Conservation (phyloP, 2,113 vertebrate genomes). For the Sakesphorus luctuosus region DNA sequence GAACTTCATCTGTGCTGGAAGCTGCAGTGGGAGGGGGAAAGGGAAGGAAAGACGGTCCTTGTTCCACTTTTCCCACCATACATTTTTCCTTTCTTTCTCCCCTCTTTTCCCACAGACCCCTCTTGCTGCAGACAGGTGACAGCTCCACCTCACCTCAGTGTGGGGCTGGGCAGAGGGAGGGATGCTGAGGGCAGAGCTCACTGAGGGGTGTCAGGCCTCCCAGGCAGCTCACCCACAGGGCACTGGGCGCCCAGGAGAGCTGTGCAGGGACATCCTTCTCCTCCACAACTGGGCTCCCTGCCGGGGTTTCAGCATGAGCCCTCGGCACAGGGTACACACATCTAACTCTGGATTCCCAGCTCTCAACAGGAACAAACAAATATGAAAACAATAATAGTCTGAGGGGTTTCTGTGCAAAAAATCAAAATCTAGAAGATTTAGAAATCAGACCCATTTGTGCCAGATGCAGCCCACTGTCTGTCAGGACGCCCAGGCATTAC, state of each 20-base stretch:
- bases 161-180: neutral
- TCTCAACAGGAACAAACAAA: neutral
- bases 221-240: neutral
- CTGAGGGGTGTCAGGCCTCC: accelerated
- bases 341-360: neutral
- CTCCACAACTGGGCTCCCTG: accelerated
- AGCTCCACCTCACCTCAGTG: neutral
- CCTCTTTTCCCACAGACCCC: neutral
- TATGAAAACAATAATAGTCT: neutral
- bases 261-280: accelerated
- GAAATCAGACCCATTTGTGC: neutral
- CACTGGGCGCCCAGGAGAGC: no score
- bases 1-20: neutral
- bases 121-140: accelerated
- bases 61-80: neutral
- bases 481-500: neutral
- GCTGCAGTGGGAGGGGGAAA: neutral
- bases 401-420: neutral
- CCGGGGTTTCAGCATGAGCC: accelerated
- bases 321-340: neutral
- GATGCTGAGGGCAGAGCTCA: neutral
- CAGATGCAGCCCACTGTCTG: neutral
- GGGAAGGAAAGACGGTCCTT: neutral
- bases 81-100: neutral
- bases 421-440: neutral